A percentile compares a stretch with the other conserved stretches of the same genome.
Evolutionary conservation across 1,140 invertebrate genomes (phyloP).

Genomic region (Habropoda laboriosa): DNA sequence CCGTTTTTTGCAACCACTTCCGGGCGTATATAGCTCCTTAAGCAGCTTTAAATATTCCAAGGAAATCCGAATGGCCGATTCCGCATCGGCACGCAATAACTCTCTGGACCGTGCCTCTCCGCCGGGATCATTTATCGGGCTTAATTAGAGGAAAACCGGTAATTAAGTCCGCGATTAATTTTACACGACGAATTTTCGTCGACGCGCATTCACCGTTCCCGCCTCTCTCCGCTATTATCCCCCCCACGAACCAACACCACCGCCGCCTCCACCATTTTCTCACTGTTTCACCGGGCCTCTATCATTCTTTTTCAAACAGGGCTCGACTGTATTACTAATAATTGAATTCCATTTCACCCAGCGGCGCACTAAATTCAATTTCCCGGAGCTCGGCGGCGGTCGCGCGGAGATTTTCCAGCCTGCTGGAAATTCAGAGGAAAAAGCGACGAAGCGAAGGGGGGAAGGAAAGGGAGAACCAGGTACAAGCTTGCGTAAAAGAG

Average conservation of each 20-base stretch:
- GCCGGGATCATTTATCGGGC: slow-evolving; percentile 34
- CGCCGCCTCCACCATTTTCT: neutral
- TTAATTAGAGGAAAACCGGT: slow-evolving; percentile 50
- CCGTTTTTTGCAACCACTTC: too few relatives aligned
- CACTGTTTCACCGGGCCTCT: slow-evolving; percentile 8
- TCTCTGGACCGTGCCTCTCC: neutral
- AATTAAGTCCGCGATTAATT: slow-evolving; percentile 62
- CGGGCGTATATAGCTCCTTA: too few relatives aligned
- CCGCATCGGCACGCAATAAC: slow-evolving; percentile 12
- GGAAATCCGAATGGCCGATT: neutral
- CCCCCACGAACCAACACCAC: neutral
- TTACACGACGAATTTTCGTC: slow-evolving; percentile 49
- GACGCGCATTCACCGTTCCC: slow-evolving; percentile 18
- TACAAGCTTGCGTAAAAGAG: neutral
- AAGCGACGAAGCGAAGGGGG: neutral
- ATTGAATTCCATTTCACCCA: slow-evolving; percentile 67
- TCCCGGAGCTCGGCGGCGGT: slow-evolving; percentile 45
- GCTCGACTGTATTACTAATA: slow-evolving; percentile 63
- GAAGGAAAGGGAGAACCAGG: neutral
- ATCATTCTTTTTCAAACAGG: slow-evolving; percentile 56
- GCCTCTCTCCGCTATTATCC: slow-evolving; percentile 17
- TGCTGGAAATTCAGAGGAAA: slow-evolving; percentile 40
- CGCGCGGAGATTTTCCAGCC: slow-evolving; percentile 51
- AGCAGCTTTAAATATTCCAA: too few relatives aligned
- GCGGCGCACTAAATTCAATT: slow-evolving; percentile 65